These are phyloP conservation scores for Protodeltote pygarga DNA, from an alignment of 2,888 invertebrate genomes.

Conservation along the genomic window DNA sequence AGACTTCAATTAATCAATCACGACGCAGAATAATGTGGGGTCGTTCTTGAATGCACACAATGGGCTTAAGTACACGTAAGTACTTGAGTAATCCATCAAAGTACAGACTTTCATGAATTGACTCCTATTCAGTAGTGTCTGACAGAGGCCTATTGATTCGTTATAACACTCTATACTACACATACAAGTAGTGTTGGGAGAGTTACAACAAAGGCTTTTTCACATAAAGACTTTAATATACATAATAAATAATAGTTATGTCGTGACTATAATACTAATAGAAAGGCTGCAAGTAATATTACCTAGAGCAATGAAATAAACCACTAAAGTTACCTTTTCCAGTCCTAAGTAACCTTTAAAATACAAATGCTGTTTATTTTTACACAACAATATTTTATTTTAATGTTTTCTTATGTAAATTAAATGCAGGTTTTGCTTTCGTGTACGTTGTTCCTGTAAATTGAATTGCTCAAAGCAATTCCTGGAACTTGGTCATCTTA, in stretches of 20 bases:
- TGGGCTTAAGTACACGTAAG: slow-evolving; percentile 23
- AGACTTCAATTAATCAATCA: slow-evolving; percentile 48
- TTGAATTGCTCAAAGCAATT: slow-evolving; percentile 14
- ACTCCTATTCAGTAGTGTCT: slow-evolving; percentile 28
- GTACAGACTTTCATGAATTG: slow-evolving; percentile 15
- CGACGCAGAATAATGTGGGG: slow-evolving; percentile 26
- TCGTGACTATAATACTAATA: too few species aligned
- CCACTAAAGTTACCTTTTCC: too few species aligned
- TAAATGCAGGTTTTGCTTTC: not conserved
- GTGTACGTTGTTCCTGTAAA: slow-evolving; percentile 20
- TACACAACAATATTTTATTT: not conserved
- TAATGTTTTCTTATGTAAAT: not conserved
- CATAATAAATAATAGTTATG: too few species aligned
- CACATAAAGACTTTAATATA: too few species aligned
- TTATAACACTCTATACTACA: slow-evolving; percentile 4
- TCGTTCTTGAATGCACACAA: slow-evolving; percentile 34
- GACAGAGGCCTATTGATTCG: slow-evolving; percentile 8
- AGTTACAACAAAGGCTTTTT: too few species aligned
- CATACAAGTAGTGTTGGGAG: not conserved
- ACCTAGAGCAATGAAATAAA: too few species aligned
- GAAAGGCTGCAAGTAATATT: too few species aligned
- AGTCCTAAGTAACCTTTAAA: too few species aligned
- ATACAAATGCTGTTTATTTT: too few species aligned
- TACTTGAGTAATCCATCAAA: slow-evolving; percentile 41
- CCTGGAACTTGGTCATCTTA: slow-evolving; percentile 32